Evolutionary conservation across 2,888 invertebrate genomes (phyloP).

Genomic region (Archips crataeganus): DNA sequence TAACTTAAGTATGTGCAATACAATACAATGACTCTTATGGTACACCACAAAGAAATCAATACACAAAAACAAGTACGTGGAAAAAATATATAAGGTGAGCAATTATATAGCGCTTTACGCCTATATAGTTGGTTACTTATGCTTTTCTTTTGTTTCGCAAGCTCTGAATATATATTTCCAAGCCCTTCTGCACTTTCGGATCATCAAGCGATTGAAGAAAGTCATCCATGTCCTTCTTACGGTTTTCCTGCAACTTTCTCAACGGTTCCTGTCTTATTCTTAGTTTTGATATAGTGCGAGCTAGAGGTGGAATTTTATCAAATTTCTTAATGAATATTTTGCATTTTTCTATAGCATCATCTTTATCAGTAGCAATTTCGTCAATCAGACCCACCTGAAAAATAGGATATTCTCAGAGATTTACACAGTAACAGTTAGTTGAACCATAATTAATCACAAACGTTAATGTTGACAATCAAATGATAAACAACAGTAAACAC

Average conservation of each 20-base stretch:
- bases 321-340: slow-evolving; percentile 88
- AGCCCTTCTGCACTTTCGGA: slow-evolving; percentile 89
- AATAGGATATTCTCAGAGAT: neutral
- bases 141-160: slow-evolving; percentile 85
- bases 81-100: too few species aligned
- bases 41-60: too few species aligned
- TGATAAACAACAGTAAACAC: slow-evolving; percentile 1
- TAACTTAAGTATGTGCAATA: too few species aligned
- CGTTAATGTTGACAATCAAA: neutral
- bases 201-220: slow-evolving; percentile 87
- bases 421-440: neutral
- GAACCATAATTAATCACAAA: neutral
- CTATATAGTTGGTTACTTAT: too few species aligned
- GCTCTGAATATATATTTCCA: slow-evolving; percentile 89
- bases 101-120: too few species aligned
- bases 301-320: slow-evolving; percentile 87
- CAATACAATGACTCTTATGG: too few species aligned
- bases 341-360: slow-evolving; percentile 88
- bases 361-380: slow-evolving; percentile 89
- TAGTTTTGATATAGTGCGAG: slow-evolving; percentile 86
- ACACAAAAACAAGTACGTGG: too few species aligned
- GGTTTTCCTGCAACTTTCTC: slow-evolving; percentile 83
- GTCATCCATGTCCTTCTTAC: slow-evolving; percentile 87
- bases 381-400: slow-evolving; percentile 90
- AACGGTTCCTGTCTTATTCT: slow-evolving; percentile 79